Base-by-base conservation (phyloP, 2,888 invertebrate species). In the Ennomos quercinarius region DNA sequence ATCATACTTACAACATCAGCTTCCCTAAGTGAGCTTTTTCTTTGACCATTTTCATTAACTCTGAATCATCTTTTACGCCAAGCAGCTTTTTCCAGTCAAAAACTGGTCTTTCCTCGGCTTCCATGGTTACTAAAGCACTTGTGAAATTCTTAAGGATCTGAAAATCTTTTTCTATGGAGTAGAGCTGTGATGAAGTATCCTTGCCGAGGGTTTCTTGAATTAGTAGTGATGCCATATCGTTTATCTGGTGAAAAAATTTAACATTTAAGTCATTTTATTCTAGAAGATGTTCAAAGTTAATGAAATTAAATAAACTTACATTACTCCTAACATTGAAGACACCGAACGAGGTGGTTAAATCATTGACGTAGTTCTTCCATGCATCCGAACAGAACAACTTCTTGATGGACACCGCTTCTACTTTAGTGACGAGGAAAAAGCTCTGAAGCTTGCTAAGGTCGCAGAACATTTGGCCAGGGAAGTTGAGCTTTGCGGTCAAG, bases 141-240 rank as follows among this genome's bases (percentile, higher is more conserved):
- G 80, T 84, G 47, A 92, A 89, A 38, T 84, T 84, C 52, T 80
- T 83, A 0, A 91, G 66, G 2, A 88, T 73, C 40, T 81, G 68
- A 44, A 92, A 84, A 57, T 84, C 84, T 45, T 86, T 77, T 0
- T 89, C 86, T 8, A 91, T 74, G 0, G 80, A 73, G 59, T 93
- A 91, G 0, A 93, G 75, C 51, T 85, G 81, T 1, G 74, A 73
- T n/a, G 73, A 80, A 0, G 83, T 84, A 55, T 91, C 89, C 58
- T 84, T 88, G n/a, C 92, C 91, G 0, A 93, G 61, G 0, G 91
- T 89, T 63, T 92, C 87, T 75, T 89, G 83, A 12, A 93, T 82
- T 0, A 92, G 73, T 0, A 93, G 72, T 0, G 89, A 87, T 0
- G 93, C 91, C 84, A 93, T 90, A 40, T 77, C 76, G 63, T 93